phyloP scores from a whole-genome alignment of 2,113 vertebrate species.

The Xiphophorus couchianus region DNA sequence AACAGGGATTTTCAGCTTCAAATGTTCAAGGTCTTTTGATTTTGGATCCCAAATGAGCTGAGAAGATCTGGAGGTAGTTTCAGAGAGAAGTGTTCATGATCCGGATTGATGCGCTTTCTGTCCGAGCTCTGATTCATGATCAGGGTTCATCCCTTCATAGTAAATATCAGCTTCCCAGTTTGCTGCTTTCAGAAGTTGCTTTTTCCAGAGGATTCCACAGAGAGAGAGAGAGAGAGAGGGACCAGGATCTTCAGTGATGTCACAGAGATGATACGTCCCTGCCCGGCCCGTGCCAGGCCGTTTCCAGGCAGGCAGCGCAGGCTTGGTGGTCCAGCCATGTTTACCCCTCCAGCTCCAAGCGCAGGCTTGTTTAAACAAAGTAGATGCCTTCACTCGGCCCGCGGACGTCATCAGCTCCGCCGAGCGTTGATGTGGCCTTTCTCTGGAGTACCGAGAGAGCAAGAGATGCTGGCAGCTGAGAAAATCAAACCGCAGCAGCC shows the following conservation, averaged over 20 bases:
- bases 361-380: slow-evolving; percentile 77
- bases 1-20: not conserved
- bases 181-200: slow-evolving; percentile 77
- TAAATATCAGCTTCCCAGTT: slow-evolving; percentile 76
- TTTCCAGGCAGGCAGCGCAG: slow-evolving; percentile 47
- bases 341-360: slow-evolving; percentile 68
- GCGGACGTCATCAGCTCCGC: slow-evolving; percentile 66
- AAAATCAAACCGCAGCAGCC: slow-evolving; percentile 31
- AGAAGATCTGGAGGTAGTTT: slow-evolving; percentile 28
- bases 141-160: slow-evolving; percentile 56
- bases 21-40: slow-evolving; percentile 36
- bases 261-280: not conserved
- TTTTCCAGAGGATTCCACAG: slow-evolving; percentile 65
- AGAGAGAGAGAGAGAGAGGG: slow-evolving; percentile 13
- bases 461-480: slow-evolving; percentile 50
- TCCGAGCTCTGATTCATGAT: slow-evolving; percentile 62
- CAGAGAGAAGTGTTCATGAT: slow-evolving; percentile 47
- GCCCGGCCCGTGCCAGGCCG: slow-evolving; percentile 3
- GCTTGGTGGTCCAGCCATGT: slow-evolving; percentile 80
- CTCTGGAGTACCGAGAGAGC: slow-evolving; percentile 39
- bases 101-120: not conserved
- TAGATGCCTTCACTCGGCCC: slow-evolving; percentile 57
- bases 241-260: slow-evolving; percentile 23
- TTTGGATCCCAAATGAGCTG: slow-evolving; percentile 46
- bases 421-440: slow-evolving; percentile 62